Evolutionary conservation across 2,888 invertebrate species (phyloP), one percentile per base, ranked within the genome.

Genomic region (Didymodactylos carnosus): DNA sequence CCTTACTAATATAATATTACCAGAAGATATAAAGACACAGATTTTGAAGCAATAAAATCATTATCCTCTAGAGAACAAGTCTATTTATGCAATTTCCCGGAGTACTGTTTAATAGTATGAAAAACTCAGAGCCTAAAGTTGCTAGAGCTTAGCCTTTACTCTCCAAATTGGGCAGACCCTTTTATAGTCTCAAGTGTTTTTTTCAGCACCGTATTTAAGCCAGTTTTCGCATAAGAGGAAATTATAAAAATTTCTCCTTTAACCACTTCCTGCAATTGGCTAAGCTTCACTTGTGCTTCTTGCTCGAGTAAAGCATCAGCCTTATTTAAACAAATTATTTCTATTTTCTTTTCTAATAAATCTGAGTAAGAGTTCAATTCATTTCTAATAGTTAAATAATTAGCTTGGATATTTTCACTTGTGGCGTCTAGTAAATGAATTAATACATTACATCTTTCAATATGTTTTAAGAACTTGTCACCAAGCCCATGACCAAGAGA

Each of bases 401-500:
- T 51, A 23, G n/a, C 25, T 51, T 23, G 23, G n/a, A 51, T n/a
- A 25, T 51, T 51, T n/a, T n/a, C 25, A 51, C 25, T 25, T n/a
- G 23, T 51, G 25, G 25, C 51, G 16, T 51, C 51, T 51, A 51
- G 25, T 23, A 51, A 23, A 51, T 51, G 51, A 23, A 51, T 23
- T 23, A 51, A 51, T 51, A 25, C 25, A 25, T 51, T 51, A 51
- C 51, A 51, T 23, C 51, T n/a, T 14, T 51, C 25, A 69, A 69
- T 79, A 72, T 87, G 87, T 0, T 93, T 94, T 14, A 89, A 84
- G 80, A 88, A 95, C 72, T 88, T 88, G 79, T 90, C 92, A 43
- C 88, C 86, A 0, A 87, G 84, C 75, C 87, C 87, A 0, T 94
- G 95, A 3, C 94, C 94, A 0, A 85, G 83, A 2, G 94, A 94